Conservation (phyloP, 2,888 invertebrate genomes). For the Thera obeliscata region DNA sequence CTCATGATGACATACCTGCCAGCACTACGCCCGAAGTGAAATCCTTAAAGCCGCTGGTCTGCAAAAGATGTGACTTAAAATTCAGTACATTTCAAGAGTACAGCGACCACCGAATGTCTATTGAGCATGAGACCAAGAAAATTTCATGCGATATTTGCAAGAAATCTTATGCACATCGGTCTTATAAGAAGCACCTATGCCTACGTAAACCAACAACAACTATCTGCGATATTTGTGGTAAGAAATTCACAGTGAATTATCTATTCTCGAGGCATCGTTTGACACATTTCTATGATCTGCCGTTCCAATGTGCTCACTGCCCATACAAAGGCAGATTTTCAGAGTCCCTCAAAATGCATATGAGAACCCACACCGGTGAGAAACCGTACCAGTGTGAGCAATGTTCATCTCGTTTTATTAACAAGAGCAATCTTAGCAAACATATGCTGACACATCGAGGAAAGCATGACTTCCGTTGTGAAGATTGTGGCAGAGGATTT, state of each 20-base stretch:
- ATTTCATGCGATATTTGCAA: conserved; percentile 66
- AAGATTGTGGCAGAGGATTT: conserved; percentile 67
- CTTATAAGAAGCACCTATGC: conserved; percentile 65
- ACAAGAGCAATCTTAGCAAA: conserved; percentile 74
- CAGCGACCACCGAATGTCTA: conserved; percentile 59
- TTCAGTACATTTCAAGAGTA: conserved; percentile 64
- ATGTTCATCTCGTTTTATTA: conserved; percentile 70
- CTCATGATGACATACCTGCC: conserved; percentile 10
- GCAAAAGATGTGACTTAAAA: conserved; percentile 62
- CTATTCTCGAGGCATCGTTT: conserved; percentile 67
- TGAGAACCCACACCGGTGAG: conserved; percentile 75
- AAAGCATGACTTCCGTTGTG: conserved; percentile 67
- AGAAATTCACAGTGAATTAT: conserved; percentile 61
- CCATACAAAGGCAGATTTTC: conserved; percentile 73
- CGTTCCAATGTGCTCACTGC: conserved; percentile 69
- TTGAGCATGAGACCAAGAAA: conserved; percentile 67
- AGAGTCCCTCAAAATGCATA: conserved; percentile 74
- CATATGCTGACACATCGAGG: conserved; percentile 66
- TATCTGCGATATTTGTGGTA: conserved; percentile 77
- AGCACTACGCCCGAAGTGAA: conserved; percentile 36
- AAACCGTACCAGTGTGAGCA: conserved; percentile 71
- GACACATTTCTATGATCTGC: conserved; percentile 69
- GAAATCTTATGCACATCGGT: conserved; percentile 61
- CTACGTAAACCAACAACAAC: conserved; percentile 56
- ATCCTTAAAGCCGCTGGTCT: conserved; percentile 33